Evolutionary conservation across 2,113 vertebrate species (phyloP), one percentile per base, ranked within the genome.

Genomic region (Blennius ocellaris): DNA sequence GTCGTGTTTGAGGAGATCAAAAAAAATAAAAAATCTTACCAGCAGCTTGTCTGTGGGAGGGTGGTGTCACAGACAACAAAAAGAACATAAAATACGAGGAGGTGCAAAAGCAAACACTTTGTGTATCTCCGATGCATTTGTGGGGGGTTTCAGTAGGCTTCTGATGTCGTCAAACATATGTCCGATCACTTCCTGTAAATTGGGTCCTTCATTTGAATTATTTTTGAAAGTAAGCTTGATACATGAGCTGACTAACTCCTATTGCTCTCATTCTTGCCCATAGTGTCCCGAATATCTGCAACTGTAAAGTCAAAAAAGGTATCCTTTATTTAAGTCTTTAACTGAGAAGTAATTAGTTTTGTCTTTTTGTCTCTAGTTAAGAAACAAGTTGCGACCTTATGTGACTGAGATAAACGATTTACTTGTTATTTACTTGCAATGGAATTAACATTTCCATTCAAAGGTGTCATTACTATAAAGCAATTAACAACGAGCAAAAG

Each of bases 41-140:
- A 76, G 57, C 89, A 92, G 88, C 88, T 81, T 91, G 87, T 90
- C 84, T 86, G 91, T 90, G 85, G 89, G 90, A 89, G 90, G 79
- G 65, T 87, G 80, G 87, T 91, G 89, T 89, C 82, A 81, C 30
- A 79, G 65, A 88, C 85, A 85, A 87, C 86, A 90, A 76, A 87
- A 89, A 89, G 80, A 81, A 89, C 64, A 69, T 80, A 87, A 82
- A 87, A 84, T 81, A 81, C 80, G 76, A 80, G 73, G 78, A 89
- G 78, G 88, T 86, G 88, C 84, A 86, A 85, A 91, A 82, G 69
- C 81, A 87, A 82, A 90, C 70, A 86, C 87, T 80, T 73, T 81
- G 67, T 80, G 69, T 61, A 56, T 81, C 82, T 86, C 80, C 73
- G 62, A 89, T 67, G 72, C 66, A 0, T 80, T 81, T 73, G 57